phyloP scores from a whole-genome alignment of 2,113 vertebrate species.

The Accipiter virgatus region DNA sequence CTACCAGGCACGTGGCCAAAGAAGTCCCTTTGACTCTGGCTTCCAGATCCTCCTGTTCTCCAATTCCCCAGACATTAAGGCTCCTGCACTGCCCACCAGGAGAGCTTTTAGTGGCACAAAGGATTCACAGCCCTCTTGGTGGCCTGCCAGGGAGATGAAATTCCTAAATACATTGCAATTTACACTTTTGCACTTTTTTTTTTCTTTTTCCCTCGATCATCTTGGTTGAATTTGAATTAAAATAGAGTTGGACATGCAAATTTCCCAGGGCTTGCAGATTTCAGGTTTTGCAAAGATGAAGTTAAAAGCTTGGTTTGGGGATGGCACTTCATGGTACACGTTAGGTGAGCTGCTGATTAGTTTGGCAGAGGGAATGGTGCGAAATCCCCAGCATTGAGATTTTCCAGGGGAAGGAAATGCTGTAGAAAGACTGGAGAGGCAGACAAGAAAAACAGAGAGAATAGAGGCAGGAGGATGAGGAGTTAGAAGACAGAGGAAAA shows the following conservation, averaged over 20 bases:
- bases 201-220: not conserved
- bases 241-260: not conserved
- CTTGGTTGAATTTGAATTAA: not conserved
- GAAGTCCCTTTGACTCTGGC: not conserved
- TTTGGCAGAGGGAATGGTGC: not conserved
- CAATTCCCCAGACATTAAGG: not conserved
- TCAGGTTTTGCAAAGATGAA: not conserved
- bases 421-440: not conserved
- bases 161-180: not conserved
- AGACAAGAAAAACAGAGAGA: slow-evolving; percentile 1
- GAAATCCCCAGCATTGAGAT: not conserved
- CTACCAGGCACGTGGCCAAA: not conserved
- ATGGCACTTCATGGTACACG: not conserved
- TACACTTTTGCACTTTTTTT: not conserved
- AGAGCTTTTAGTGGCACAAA: not conserved
- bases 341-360: not conserved
- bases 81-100: not conserved
- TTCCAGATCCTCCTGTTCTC: not conserved
- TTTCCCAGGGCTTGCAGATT: not conserved
- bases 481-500: not conserved
- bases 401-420: not conserved
- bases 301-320: not conserved
- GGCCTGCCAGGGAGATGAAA: not conserved
- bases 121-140: not conserved
- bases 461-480: not conserved